phyloP scores from a whole-genome alignment of 2,888 invertebrate species.

The Drosophila niveifrons region DNA sequence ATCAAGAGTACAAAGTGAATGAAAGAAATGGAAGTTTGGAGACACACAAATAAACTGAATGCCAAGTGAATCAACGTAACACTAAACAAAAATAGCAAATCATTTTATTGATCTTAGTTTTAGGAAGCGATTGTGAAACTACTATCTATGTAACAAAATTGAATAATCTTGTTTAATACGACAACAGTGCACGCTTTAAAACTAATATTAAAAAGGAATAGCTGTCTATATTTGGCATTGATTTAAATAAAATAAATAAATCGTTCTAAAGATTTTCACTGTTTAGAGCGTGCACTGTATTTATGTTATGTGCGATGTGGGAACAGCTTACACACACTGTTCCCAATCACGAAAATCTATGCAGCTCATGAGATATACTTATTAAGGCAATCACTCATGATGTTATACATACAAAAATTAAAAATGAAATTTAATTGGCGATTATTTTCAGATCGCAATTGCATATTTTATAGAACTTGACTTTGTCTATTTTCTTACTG shows the following conservation, averaged over 20 bases:
- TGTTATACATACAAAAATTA: slow-evolving; percentile 5
- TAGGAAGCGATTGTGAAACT: slow-evolving; percentile 6
- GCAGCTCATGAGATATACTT: slow-evolving; percentile 45
- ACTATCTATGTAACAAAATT: slow-evolving; percentile 21
- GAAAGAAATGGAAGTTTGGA: slow-evolving; percentile 23
- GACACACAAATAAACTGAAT: slow-evolving; percentile 18
- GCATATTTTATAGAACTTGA: slow-evolving; percentile 54
- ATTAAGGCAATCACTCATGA: slow-evolving; percentile 34
- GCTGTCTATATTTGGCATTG: too few relatives aligned
- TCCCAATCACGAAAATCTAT: slow-evolving; percentile 9
- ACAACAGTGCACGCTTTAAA: not conserved
- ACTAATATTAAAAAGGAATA: not conserved
- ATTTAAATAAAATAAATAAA: too few relatives aligned
- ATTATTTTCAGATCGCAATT: slow-evolving; percentile 34
- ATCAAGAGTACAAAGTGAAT: slow-evolving; percentile 50
- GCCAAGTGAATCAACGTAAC: slow-evolving; percentile 37
- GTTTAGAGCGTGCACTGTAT: not conserved
- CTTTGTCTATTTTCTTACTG: slow-evolving; percentile 60
- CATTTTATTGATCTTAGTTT: slow-evolving; percentile 27
- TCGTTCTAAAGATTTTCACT: not conserved
- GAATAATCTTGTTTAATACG: slow-evolving; percentile 27
- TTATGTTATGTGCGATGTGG: not conserved
- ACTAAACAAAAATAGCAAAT: slow-evolving; percentile 11
- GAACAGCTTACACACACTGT: not conserved
- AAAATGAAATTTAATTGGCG: slow-evolving; percentile 41